These are phyloP conservation scores for Gari tellinella DNA, from an alignment of 2,888 invertebrate species.

Conservation along the genomic window DNA sequence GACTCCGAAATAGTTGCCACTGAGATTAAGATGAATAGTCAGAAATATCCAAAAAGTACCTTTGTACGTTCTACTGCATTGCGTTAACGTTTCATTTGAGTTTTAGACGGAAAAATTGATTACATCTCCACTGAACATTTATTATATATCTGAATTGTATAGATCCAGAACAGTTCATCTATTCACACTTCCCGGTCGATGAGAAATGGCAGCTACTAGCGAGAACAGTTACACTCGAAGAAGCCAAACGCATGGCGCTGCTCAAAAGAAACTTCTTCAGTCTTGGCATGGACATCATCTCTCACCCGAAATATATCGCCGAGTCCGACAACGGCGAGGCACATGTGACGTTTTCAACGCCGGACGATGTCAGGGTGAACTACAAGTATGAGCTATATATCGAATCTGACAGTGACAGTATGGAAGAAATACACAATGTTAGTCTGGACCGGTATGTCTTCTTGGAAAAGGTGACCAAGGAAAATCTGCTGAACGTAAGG, in stretches of 20 bases:
- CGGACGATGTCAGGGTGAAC: conserved; percentile 54
- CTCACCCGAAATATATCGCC: conserved; percentile 58
- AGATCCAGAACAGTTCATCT: conserved; percentile 72
- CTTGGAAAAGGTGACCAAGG: conserved; percentile 66
- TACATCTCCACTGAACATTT: no score
- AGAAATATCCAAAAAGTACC: no score
- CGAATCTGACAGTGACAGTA: conserved; percentile 54
- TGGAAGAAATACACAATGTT: conserved; percentile 49
- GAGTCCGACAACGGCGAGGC: conserved; percentile 62
- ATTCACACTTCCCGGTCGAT: conserved; percentile 72
- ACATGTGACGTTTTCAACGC: conserved; percentile 58
- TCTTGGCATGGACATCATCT: conserved; percentile 59
- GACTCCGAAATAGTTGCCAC: no score
- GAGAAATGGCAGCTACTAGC: conserved; percentile 74
- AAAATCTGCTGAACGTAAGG: conserved; percentile 57
- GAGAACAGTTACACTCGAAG: conserved; percentile 64
- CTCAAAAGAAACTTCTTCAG: conserved; percentile 70
- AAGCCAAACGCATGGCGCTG: conserved; percentile 65
- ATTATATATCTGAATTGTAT: no score
- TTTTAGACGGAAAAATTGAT: no score
- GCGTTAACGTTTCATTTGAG: no score
- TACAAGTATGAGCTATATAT: conserved; percentile 69
- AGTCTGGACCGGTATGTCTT: conserved; percentile 70
- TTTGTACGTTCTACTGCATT: no score
- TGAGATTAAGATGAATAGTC: no score